Percentiles rank a stretch among this genome's conserved stretches.
phyloP scores from a whole-genome alignment of 2,888 invertebrate species.

The Orthosia cruda region DNA sequence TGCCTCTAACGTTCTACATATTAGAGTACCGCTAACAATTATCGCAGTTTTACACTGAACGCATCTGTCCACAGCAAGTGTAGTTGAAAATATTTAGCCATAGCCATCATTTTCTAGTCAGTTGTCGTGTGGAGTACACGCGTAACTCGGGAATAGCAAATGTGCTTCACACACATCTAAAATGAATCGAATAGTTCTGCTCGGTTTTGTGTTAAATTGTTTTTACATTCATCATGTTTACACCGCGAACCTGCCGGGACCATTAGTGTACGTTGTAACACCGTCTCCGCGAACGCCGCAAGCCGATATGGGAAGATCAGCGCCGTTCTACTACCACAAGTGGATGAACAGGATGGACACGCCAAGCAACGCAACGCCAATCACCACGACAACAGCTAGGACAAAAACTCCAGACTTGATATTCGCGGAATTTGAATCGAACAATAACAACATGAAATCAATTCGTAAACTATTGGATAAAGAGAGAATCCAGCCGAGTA shows the following conservation, averaged over 20 bases:
- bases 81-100: constrained; percentile 76
- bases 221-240: constrained; percentile 71
- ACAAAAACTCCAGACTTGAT: constrained; percentile 87
- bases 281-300: constrained; percentile 79
- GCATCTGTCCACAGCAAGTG: constrained; percentile 60
- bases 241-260: constrained; percentile 81
- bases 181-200: constrained; percentile 78
- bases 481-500: constrained; percentile 77
- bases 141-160: constrained; percentile 69
- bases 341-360: constrained; percentile 88
- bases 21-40: constrained; percentile 89
- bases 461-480: constrained; percentile 86
- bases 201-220: constrained; percentile 76
- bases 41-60: constrained; percentile 83
- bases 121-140: constrained; percentile 79
- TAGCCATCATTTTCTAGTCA: constrained; percentile 82
- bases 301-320: constrained; percentile 80
- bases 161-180: constrained; percentile 73
- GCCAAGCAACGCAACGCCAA: constrained; percentile 72
- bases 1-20: constrained; percentile 86
- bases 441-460: constrained; percentile 82
- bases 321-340: constrained; percentile 88
- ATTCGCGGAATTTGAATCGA: constrained; percentile 89
- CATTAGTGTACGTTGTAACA: constrained; percentile 88
- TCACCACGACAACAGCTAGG: constrained; percentile 75